Conservation (phyloP, 2,888 invertebrate genomes). For the Ophion ellenae region DNA sequence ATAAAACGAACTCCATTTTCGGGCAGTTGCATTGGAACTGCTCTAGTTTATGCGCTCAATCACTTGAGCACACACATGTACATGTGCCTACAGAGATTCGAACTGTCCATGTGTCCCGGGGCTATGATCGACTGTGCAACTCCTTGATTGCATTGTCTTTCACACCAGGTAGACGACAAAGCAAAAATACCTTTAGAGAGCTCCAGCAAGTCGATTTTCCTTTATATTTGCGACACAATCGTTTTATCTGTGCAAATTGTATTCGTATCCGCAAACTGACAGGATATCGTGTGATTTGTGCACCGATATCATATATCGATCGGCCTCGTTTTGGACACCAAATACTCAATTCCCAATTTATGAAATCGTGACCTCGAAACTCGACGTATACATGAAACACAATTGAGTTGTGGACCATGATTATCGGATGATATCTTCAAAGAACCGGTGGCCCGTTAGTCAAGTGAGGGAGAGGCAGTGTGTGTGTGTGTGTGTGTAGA, state of each 20-base stretch:
- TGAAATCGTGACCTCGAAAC: conserved; percentile 32
- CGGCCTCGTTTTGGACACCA: not conserved
- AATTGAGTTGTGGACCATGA: conserved; percentile 77
- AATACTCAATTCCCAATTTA: conserved; percentile 30
- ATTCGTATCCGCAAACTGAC: not conserved
- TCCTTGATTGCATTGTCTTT: too few species aligned
- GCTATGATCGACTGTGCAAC: too few species aligned
- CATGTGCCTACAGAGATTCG: too few species aligned
- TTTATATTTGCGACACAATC: not conserved
- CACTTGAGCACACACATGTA: too few species aligned
- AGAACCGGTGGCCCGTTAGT: conserved; percentile 50
- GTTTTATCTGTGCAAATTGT: not conserved
- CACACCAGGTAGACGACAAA: too few species aligned
- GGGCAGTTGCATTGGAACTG: too few species aligned
- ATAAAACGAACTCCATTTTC: too few species aligned
- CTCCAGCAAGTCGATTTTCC: not conserved
- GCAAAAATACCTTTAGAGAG: too few species aligned
- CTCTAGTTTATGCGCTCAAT: too few species aligned
- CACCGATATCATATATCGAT: conserved; percentile 1
- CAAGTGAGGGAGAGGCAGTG: conserved; percentile 18
- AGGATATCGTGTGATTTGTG: not conserved
- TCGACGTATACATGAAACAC: conserved; percentile 67
- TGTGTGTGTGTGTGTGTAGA: conserved; percentile 38
- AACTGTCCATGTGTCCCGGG: too few species aligned
- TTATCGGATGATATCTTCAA: conserved; percentile 78